Percentiles rank a stretch among this genome's conserved stretches.
phyloP scores from a whole-genome alignment of 2,888 invertebrate species.

The Clanis bilineata region DNA sequence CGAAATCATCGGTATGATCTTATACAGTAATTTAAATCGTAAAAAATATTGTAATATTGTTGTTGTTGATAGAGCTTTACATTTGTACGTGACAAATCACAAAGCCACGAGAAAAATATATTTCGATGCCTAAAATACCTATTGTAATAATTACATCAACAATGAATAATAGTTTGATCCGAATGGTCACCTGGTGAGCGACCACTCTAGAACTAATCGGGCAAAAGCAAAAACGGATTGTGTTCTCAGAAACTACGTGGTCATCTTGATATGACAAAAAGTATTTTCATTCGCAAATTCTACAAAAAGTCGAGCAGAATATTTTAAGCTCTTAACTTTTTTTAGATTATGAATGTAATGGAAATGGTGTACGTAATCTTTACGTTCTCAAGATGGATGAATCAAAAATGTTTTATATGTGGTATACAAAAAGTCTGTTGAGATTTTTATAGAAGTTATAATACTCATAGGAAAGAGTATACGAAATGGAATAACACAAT shows the following conservation, averaged over 20 bases:
- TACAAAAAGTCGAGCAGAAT: slow-evolving; percentile 23
- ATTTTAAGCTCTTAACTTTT: neutral
- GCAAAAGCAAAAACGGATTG: slow-evolving; percentile 41
- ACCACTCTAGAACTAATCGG: slow-evolving; percentile 67
- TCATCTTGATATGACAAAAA: slow-evolving; percentile 30
- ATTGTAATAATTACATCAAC: neutral
- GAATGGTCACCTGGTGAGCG: slow-evolving; percentile 34
- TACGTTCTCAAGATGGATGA: neutral
- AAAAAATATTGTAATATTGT: too few relatives aligned
- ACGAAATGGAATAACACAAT: too few relatives aligned
- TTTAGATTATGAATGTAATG: neutral
- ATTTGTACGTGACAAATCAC: neutral
- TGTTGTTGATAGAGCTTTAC: too few relatives aligned
- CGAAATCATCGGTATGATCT: too few relatives aligned
- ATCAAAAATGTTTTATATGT: neutral
- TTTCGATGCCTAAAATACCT: neutral
- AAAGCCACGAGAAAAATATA: neutral
- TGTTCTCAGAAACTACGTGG: slow-evolving; percentile 28
- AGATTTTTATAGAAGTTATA: too few relatives aligned
- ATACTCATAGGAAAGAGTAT: too few relatives aligned
- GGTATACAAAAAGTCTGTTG: too few relatives aligned
- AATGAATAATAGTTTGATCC: slow-evolving; percentile 11
- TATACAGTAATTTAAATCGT: too few relatives aligned
- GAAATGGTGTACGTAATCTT: neutral
- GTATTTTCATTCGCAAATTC: slow-evolving; percentile 17